Evolutionary conservation across 2,113 vertebrate species (phyloP), one percentile per base, ranked within the genome.

Genomic region (Ibidorhyncha struthersii): DNA sequence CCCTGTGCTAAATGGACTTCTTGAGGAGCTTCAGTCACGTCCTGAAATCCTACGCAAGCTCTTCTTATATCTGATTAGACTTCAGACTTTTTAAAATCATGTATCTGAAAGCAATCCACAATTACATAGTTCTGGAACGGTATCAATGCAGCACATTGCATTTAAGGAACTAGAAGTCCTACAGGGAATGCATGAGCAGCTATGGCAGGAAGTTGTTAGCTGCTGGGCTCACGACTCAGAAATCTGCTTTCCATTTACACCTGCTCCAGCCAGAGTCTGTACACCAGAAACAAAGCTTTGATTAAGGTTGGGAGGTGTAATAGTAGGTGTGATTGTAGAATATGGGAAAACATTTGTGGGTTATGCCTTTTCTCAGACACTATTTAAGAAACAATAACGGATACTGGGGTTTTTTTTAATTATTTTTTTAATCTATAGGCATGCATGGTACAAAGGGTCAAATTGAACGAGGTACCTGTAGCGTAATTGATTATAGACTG

Each of bases 181-280:
- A 27, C 0, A 89, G 40, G 66, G 74, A 96, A 90, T 4, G 9
- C 52, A 47, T 2, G 26, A 94, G 52, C 83, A 94, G 1, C 74
- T 53, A 23, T 8, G 55, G 45, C 41, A 86, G 93, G 96, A 90
- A 96, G 92, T 50, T 92, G 62, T 93, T 83, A 96, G 93, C 80
- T 93, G 82, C 88, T 80, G 88, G 74, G 62, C 67, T 94, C 90
- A 66, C 9, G 11, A 40, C 71, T 80, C 71, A 38, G 27, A 90
- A 95, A 90, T 95, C 94, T 97, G 96, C 67, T 95, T 95, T 81
- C 41, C 86, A 94, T 96, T 96, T 93, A 89, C 92, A 94, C 92
- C 94, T 90, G 92, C 88, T 77, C n/a, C 67, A 93, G 71, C 63
- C 79, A 92, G 25, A 82, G 59, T 6, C 90, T 72, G 66, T 2